Evolutionary conservation across 1,140 invertebrate species (phyloP), one percentile per base, ranked within the genome.

Genomic region (Trichonephila clavipes): DNA sequence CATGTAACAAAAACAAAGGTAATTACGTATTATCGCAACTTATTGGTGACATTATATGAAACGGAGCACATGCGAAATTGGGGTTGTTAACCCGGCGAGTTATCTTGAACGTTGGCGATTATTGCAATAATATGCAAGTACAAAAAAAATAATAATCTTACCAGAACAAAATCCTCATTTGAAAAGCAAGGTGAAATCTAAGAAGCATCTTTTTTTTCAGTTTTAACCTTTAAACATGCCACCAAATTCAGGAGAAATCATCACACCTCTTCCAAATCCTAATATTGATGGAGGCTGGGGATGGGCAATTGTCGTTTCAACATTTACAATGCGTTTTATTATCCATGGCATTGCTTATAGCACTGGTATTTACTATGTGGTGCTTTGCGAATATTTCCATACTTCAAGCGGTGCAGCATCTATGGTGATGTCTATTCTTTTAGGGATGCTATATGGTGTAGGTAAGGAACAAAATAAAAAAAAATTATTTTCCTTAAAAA

Each of bases 301-400:
- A 2, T 97, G 96, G 96, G 95, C 98, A 6, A 97, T 98, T 21
- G 97, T 99, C 28, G 96, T 97, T 0, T 98, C 98, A 4, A 99
- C 98, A 0, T 99, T 99, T 96, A 97, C 99, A 96, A 98, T 98
- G 96, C 99, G 99, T 96, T 96, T 99, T 18, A 96, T 99, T 10
- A 59, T 98, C n/a, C 44, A 85, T 58, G 82, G 82, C 7, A 18
- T 85, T 19, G n/a, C 21, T 44, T 85, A 58, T 24, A 58, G 44
- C 19, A n/a, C 58, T 5, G 82, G 82, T 19, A 58, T 85, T 18
- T 85, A 58, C 18, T 59, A 59, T 3, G 82, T 12, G 7, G 58
- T 28, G 21, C 58, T 85, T 19, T 19, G 21, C 19, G 16, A 28
- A 10, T 85, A 85, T 58, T 85, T 85, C 3, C 2, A 85, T n/a